phyloP scores from a whole-genome alignment of 1,140 invertebrate genomes.

The Aethina tumida region DNA sequence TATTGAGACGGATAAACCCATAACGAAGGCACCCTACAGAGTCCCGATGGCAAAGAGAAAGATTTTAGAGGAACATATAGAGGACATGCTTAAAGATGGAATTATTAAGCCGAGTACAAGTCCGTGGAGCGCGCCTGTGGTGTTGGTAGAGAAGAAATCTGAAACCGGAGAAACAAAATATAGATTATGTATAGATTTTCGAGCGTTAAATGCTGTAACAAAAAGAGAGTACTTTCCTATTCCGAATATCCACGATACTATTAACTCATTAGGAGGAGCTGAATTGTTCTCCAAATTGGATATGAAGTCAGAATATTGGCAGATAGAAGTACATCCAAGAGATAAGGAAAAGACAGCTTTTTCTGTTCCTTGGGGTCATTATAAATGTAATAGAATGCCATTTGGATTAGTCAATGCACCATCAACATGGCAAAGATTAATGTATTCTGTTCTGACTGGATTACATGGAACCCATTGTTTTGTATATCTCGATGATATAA shows the following conservation, averaged over 20 bases:
- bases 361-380: conserved; percentile 29
- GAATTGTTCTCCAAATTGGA: conserved; percentile 36
- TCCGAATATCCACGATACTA: conserved; percentile 36
- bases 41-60: conserved; percentile 7
- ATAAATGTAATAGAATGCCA: conserved; percentile 36
- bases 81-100: conserved; percentile 21
- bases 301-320: conserved; percentile 36
- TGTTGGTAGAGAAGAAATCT: conserved; percentile 36
- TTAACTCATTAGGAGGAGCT: conserved; percentile 32
- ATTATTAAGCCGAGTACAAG: conserved; percentile 27
- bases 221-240: conserved; percentile 37
- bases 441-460: conserved; percentile 10
- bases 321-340: conserved; percentile 33
- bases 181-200: conserved; percentile 27
- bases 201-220: conserved; percentile 30
- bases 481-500: conserved; percentile 21
- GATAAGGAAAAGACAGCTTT: conserved; percentile 38
- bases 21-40: conserved; percentile 10
- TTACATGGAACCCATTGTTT: conserved; percentile 11
- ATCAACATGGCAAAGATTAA: conserved; percentile 5
- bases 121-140: conserved; percentile 36
- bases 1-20: too few species aligned
- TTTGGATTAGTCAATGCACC: conserved; percentile 29
- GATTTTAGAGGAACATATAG: conserved; percentile 16
- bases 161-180: conserved; percentile 4